Base-by-base conservation (phyloP, 1,140 invertebrate genomes). In the Drosophila nikananu region DNA sequence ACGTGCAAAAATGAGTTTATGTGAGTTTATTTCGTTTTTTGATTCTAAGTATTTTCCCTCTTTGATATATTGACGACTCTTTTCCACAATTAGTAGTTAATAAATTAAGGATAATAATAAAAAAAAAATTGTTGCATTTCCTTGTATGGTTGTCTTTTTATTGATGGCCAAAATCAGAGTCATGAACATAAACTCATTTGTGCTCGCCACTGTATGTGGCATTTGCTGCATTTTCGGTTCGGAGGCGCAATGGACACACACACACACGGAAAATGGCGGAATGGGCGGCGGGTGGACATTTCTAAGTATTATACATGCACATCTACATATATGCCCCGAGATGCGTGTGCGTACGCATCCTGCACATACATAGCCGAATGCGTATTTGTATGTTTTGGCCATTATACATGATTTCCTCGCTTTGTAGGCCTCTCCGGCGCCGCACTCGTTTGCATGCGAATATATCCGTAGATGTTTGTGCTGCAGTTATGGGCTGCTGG, bases 291-390 rank as follows among this genome's bases (percentile, higher is more conserved):
- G 35, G 10, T n/a, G 52, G 58, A 59, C 83, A 87, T 83, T 80
- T 87, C 83, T 77, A 83, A 87, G 83, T 86, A 87, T 78, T 75
- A 86, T 80, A 83, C 84, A 86, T 77, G 73, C 62, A 55, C 49
- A 64, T 44, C 35, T 57, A 71, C 55, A 71, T 41, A 72, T 54
- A 21, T 57, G 44, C 44, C 37, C 32, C 52, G 59, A 44, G 51
- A 61, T 42, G 39, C 44, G 46, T 60, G 37, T 62, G 57, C 17
- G 52, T 64, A 39, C 37, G 61, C 51, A 46, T 44, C 41, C 54
- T 42, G 41, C 48, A 63, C 42, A 23, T 55, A 25, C 64, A 54
- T 32, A 68, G 76, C 67, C 55, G 48, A 62, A 49, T 78, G 83
- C 74, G 75, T 63, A 66, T 83, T 80, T 72, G 82, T 78, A 77